Base-by-base conservation (phyloP, 2,888 invertebrate genomes). In the Scelioninae gen. 1 region DNA sequence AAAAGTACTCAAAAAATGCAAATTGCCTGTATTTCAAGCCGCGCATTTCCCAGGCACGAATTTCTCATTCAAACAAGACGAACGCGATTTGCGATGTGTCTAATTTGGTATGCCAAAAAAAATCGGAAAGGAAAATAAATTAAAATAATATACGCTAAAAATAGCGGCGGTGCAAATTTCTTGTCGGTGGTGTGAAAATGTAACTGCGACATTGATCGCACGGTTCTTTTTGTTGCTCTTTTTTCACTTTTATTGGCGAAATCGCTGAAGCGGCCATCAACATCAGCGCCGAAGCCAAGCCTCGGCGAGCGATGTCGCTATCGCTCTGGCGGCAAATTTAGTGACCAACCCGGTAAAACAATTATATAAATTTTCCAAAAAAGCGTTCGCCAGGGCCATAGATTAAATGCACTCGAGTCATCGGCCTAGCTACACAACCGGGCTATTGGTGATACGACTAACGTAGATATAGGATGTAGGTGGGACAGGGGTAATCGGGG, bases 281-380 rank as follows among this genome's bases (percentile, higher is more conserved):
- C 90, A 89, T 91, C 88, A 87, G 87, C 53, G 9, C 84, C n/a
- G n/a, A 84, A 84, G 83, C 84, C 72, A 60, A 81, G 66, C 74
- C 65, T 53, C 34, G 85, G 86, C 87, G 29, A n/a, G n/a, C 63
- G 45, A 29, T 88, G 87, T 87, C 82, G 85, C 77, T 85, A 79
- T 87, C 85, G 86, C 85, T n/a, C n/a, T n/a, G n/a, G 83, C 86
- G 74, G 88, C 83, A 76, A 88, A 92, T 92, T 91, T 92, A 91
- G 88, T 89, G 90, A 85, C 88, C 87, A 87, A 82, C 87, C 89
- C 87, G 88, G 90, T 89, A 91, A 92, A 92, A 92, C 92, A 92
- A 92, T 92, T 92, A 92, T 91, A 92, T 92, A 92, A 91, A 84
- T 80, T 84, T 69, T 89, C 87, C 81, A 89, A 90, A 91, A 91